Conservation (phyloP, 2,888 invertebrate genomes). For the Aphidoletes aphidimyza region DNA sequence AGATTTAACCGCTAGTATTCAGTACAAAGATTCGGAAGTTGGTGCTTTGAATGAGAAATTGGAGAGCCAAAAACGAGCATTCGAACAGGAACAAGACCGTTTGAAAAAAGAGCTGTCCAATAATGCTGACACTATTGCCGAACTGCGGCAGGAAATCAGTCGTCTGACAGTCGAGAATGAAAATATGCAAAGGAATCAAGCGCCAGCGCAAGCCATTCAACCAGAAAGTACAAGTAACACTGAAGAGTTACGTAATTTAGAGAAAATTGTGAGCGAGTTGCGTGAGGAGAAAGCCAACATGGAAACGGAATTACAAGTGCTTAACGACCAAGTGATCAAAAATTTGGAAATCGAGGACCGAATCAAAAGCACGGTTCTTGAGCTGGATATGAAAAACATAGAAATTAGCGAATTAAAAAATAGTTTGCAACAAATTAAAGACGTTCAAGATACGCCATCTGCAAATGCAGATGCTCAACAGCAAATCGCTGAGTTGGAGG, state of each 20-base stretch:
- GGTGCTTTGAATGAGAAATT: conserved; percentile 64
- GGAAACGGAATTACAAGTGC: conserved; percentile 65
- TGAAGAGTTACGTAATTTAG: conserved; percentile 59
- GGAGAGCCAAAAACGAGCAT: conserved; percentile 62
- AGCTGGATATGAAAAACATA: conserved; percentile 65
- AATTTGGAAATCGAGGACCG: conserved; percentile 64
- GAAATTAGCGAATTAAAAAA: conserved; percentile 64
- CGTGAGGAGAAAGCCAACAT: conserved; percentile 63
- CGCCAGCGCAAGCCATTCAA: not conserved
- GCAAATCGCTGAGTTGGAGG: not conserved
- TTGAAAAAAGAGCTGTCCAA: conserved; percentile 64
- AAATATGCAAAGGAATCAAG: not conserved
- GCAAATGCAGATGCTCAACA: not conserved
- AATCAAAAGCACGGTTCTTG: conserved; percentile 63
- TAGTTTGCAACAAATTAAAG: conserved; percentile 60
- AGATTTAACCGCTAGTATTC: conserved; percentile 59
- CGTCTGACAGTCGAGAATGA: conserved; percentile 64
- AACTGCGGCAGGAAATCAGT: conserved; percentile 65
- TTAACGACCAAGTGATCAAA: conserved; percentile 65
- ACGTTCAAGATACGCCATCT: not conserved
- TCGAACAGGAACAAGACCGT: conserved; percentile 65
- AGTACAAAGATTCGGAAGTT: conserved; percentile 64
- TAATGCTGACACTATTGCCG: conserved; percentile 66
- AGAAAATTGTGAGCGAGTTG: conserved; percentile 60
- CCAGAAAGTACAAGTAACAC: not conserved